Conservation (phyloP, 1,140 invertebrate species). For the Cyclargus thomasi region DNA sequence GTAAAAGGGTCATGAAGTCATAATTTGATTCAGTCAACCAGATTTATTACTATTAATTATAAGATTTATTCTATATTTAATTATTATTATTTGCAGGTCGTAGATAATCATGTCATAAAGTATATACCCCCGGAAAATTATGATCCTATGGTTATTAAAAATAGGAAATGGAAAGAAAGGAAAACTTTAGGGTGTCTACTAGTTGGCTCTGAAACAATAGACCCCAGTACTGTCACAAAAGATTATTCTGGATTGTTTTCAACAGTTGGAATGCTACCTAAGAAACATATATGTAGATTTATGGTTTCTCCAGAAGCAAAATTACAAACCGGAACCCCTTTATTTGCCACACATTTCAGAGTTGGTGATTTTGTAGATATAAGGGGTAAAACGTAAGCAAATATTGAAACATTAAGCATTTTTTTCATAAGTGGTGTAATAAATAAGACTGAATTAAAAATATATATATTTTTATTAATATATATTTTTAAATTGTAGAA, state of each 20-base stretch:
- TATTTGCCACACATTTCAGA: slow-evolving; percentile 91
- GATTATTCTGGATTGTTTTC: slow-evolving; percentile 92
- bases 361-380: slow-evolving; percentile 95
- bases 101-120: slow-evolving; percentile 97
- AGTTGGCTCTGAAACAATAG: slow-evolving; percentile 91
- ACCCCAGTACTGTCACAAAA: slow-evolving; percentile 91
- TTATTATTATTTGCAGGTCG: slow-evolving; percentile 76
- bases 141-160: slow-evolving; percentile 71
- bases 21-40: no score
- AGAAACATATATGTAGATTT: slow-evolving; percentile 89
- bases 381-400: slow-evolving; percentile 91
- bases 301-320: slow-evolving; percentile 89
- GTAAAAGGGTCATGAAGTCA: no score
- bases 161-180: slow-evolving; percentile 54
- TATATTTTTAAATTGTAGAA: slow-evolving; percentile 74
- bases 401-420: slow-evolving; percentile 21
- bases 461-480: no score
- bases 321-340: slow-evolving; percentile 92
- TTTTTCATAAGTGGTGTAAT: background rate
- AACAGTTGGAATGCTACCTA: slow-evolving; percentile 92
- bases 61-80: no score
- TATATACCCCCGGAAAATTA: slow-evolving; percentile 91
- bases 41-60: no score
- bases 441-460: no score
- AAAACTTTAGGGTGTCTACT: slow-evolving; percentile 83